Evolutionary conservation across 2,797 vertebrate species (phyloP).

Genomic region (Chaetodon trifasciatus): DNA sequence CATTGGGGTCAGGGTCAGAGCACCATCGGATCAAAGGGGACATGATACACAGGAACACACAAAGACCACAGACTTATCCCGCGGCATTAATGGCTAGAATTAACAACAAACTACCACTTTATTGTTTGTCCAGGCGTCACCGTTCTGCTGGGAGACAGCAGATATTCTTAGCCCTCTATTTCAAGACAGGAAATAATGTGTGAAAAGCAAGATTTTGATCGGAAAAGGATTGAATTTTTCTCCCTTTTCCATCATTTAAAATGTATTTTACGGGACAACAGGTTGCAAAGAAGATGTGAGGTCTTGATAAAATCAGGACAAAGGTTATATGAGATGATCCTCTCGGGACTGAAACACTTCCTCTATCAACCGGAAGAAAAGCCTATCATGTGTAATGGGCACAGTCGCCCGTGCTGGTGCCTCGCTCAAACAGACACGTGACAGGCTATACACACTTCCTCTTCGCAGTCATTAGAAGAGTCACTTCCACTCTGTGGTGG

Average conservation of each 20-base stretch:
- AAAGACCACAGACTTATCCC: slow-evolving; percentile 54
- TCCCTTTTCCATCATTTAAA: no score
- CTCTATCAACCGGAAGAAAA: background rate
- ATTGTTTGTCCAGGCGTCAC: slow-evolving; percentile 10
- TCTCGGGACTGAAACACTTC: background rate
- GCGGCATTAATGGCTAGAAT: slow-evolving; percentile 39
- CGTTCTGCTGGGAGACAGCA: slow-evolving; percentile 1
- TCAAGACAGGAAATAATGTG: background rate
- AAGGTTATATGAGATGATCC: slow-evolving; percentile 11
- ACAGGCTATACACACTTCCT: slow-evolving; percentile 30
- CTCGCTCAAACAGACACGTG: slow-evolving; percentile 5
- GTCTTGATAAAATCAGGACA: background rate
- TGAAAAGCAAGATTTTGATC: background rate
- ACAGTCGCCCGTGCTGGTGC: background rate
- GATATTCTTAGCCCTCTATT: slow-evolving; percentile 6
- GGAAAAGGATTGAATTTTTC: background rate
- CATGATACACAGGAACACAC: slow-evolving; percentile 50
- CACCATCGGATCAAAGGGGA: slow-evolving; percentile 71
- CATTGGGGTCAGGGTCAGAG: slow-evolving; percentile 73
- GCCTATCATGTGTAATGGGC: background rate
- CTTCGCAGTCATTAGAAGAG: slow-evolving; percentile 30
- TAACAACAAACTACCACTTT: slow-evolving; percentile 37
- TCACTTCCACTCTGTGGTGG: slow-evolving; percentile 44
- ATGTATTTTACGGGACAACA: background rate
- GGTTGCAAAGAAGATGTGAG: background rate